Percentiles rank a stretch among this genome's conserved stretches.
Evolutionary conservation across 1,140 invertebrate species (phyloP).

Genomic region (Archegozetes longisetosus): DNA sequence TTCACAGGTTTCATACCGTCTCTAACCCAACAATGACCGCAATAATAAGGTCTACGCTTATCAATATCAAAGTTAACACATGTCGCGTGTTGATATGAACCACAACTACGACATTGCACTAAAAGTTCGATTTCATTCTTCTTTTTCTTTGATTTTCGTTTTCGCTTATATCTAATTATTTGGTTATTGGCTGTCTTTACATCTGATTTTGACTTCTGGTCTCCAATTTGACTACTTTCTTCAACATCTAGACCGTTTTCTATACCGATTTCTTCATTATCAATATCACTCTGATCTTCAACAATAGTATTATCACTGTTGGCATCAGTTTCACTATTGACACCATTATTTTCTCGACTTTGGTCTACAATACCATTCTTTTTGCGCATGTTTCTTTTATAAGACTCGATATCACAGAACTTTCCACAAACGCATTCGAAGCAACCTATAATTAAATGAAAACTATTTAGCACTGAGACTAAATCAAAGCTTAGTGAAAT

Average conservation of each 20-base stretch:
- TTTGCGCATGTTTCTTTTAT: neutral
- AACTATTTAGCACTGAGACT: neutral
- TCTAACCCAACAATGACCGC: conserved; percentile 45
- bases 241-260: neutral
- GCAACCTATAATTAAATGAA: neutral
- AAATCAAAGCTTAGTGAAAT: neutral
- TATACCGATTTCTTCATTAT: neutral
- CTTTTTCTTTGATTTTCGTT: conserved; percentile 5
- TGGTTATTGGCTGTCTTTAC: neutral
- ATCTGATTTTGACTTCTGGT: neutral
- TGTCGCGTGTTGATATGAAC: conserved; percentile 39
- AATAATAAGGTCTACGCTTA: conserved; percentile 31
- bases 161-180: neutral
- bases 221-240: no score
- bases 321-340: neutral
- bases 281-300: neutral
- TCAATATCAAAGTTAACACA: conserved; percentile 40
- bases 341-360: neutral
- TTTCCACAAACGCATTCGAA: neutral
- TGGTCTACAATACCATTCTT: neutral
- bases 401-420: neutral
- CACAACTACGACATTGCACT: conserved; percentile 39
- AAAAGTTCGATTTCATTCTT: conserved; percentile 15
- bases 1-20: conserved; percentile 32
- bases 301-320: neutral